phyloP scores from a whole-genome alignment of 2,888 invertebrate genomes.

The Melolontha melolontha region DNA sequence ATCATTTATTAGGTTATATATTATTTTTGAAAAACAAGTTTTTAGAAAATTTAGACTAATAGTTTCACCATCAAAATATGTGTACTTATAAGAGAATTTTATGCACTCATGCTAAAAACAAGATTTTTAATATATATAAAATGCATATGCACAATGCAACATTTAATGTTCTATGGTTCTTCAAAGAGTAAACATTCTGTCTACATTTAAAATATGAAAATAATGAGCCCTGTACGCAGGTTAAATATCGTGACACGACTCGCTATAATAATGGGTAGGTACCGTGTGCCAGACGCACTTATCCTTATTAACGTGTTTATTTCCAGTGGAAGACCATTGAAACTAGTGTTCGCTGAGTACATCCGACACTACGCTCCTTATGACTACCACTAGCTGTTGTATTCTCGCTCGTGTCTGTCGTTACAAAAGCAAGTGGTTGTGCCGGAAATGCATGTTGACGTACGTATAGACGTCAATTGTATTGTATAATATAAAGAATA shows the following conservation, averaged over 20 bases:
- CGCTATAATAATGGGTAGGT: conserved; percentile 17
- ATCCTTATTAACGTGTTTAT: conserved; percentile 33
- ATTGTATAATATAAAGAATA: too few relatives aligned
- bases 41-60: too few relatives aligned
- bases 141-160: too few relatives aligned
- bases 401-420: conserved; percentile 13
- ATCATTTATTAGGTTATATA: too few relatives aligned
- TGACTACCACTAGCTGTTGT: conserved; percentile 2
- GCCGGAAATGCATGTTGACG: conserved; percentile 24
- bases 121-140: too few relatives aligned
- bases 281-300: conserved; percentile 32
- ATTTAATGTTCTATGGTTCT: background rate
- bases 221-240: conserved; percentile 19
- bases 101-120: too few relatives aligned
- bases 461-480: conserved; percentile 15
- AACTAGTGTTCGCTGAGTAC: conserved; percentile 1
- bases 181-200: background rate
- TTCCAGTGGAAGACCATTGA: conserved; percentile 26
- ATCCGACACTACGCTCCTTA: conserved; percentile 15
- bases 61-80: too few relatives aligned
- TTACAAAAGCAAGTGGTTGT: conserved; percentile 18
- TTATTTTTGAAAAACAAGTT: too few relatives aligned
- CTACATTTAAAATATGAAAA: conserved; percentile 13
- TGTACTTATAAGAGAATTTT: too few relatives aligned
- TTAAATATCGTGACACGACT: conserved; percentile 21